Base-by-base conservation (phyloP, 1,140 invertebrate genomes). In the Drosophila sechellia region DNA sequence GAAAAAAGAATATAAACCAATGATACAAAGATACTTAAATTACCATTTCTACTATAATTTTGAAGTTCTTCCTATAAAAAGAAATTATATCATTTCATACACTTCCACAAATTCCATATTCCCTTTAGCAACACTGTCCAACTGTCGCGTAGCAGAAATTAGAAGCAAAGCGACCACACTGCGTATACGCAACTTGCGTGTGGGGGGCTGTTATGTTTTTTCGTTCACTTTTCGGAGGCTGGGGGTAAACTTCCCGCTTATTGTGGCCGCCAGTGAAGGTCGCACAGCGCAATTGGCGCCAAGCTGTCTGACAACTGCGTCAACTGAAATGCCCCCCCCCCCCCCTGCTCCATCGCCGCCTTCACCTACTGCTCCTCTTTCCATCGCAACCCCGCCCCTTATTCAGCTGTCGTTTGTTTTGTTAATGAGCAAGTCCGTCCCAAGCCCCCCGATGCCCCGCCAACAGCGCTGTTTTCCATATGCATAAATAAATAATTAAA, bases 401-500 rank as follows among this genome's bases (percentile, higher is more conserved):
- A 15, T 66, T 64, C 70, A 49, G 27, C 27, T 52, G 31, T 50
- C 56, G 57, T 69, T 69, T 55, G 73, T 77, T 59, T 69, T 69
- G 49, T 77, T 77, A 77, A 77, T 77, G 73, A 77, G 73, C 72
- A 35, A 15, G 39, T 50, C 43, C 27, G 11, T 13, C 15, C 15
- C 49, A 5, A 8, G 11, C 6, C 53, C 17, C n/a, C 12, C 4
- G 45, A n/a, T 20, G 20, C 45, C 45, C 45, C 20, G 22, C 45
- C 45, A n/a, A 10, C 48, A 31, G n/a, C 48, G 22, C 17, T 25
- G n/a, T 39, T 34, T 10, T n/a, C 59, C 42, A 58, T 59, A 68
- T 77, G 55, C 52, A 76, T 77, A 77, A 59, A 77, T 76, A 76
- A 57, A 76, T 68, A 68, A 76, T 74, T 73, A 73, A 73, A 73